Percentiles rank a stretch among this genome's conserved stretches.
phyloP scores from a whole-genome alignment of 2,888 invertebrate species.

The Phengaris arion region DNA sequence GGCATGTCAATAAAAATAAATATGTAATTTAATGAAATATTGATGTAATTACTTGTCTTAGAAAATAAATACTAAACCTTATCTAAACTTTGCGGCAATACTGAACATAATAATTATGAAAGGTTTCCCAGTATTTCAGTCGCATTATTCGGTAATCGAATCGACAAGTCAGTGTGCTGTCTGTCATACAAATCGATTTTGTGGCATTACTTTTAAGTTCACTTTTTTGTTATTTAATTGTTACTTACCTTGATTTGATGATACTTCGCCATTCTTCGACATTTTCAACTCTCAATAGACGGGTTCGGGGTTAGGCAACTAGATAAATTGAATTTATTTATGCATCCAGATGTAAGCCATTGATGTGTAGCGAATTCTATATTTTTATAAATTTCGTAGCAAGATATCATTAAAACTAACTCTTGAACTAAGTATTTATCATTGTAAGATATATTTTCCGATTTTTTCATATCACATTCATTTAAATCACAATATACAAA shows the following conservation, averaged over 20 bases:
- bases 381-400: constrained; percentile 57
- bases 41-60: background rate
- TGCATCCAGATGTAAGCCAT: constrained; percentile 55
- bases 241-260: constrained; percentile 78
- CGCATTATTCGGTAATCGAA: background rate
- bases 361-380: constrained; percentile 49
- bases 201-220: constrained; percentile 32
- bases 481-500: constrained; percentile 18
- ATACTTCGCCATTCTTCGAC: constrained; percentile 86
- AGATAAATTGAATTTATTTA: constrained; percentile 58
- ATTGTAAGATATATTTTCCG: constrained; percentile 37
- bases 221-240: constrained; percentile 41
- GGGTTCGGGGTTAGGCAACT: constrained; percentile 42
- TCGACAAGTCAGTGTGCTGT: background rate
- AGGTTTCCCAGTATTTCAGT: background rate
- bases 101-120: background rate
- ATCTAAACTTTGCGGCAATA: background rate
- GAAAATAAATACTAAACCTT: background rate
- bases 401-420: constrained; percentile 37
- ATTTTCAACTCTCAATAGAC: constrained; percentile 65
- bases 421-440: constrained; percentile 40
- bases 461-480: constrained; percentile 35
- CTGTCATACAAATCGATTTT: background rate
- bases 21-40: too few relatives aligned
- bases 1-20: too few relatives aligned